A percentile compares a stretch with the other conserved stretches of the same genome.
Conservation (phyloP, 1,140 invertebrate species). For the Lepeophtheirus salmonis region DNA sequence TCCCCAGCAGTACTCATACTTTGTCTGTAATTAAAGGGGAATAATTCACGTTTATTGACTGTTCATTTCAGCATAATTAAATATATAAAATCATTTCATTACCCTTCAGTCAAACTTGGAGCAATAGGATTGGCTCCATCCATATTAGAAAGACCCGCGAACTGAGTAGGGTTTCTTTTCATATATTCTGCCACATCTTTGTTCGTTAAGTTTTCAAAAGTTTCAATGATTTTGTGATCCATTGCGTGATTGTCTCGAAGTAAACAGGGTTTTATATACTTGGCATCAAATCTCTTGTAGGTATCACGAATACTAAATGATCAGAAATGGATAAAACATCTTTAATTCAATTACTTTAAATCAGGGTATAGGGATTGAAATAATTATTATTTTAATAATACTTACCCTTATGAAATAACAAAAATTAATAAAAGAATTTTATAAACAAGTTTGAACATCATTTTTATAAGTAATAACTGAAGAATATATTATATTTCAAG, state of each 20-base stretch:
- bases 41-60: neutral
- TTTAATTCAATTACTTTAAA: too few relatives aligned
- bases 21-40: neutral
- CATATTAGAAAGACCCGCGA: constrained; percentile 17
- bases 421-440: too few relatives aligned
- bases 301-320: constrained; percentile 5
- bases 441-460: too few relatives aligned
- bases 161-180: constrained; percentile 49
- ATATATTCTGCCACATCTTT: constrained; percentile 79
- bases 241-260: constrained; percentile 12
- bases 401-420: too few relatives aligned
- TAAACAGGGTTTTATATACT: constrained; percentile 17
- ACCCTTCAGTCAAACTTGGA: neutral
- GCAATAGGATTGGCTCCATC: neutral
- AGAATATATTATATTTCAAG: too few relatives aligned
- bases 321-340: too few relatives aligned
- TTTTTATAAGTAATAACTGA: too few relatives aligned
- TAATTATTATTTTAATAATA: too few relatives aligned
- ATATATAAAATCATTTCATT: constrained; percentile 1
- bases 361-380: too few relatives aligned
- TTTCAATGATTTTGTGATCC: constrained; percentile 83
- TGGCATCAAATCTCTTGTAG: constrained; percentile 13
- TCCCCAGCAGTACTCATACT: neutral
- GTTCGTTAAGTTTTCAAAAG: constrained; percentile 78
- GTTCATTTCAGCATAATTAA: too few relatives aligned